Percentiles rank a stretch among this genome's conserved stretches.
Evolutionary conservation across 2,888 invertebrate genomes (phyloP).

Genomic region (Prostheceraeus crozeri): DNA sequence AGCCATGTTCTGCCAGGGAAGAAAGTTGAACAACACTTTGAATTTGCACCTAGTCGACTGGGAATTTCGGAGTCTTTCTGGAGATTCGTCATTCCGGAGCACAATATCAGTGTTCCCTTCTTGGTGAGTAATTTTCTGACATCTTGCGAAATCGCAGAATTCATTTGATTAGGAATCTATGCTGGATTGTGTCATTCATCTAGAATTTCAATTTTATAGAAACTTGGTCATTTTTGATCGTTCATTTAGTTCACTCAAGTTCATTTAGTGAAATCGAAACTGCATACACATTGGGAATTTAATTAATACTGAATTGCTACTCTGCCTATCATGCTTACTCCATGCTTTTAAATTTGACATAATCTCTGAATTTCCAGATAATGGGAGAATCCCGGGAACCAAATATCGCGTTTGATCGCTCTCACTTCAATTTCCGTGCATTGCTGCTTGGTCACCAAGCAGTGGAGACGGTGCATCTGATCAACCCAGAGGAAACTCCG

Average conservation of each 20-base stretch:
- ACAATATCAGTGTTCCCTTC: conserved; percentile 60
- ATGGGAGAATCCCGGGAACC: conserved; percentile 65
- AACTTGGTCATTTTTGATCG: no score
- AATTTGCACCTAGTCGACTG: conserved; percentile 63
- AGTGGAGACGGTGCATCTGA: conserved; percentile 49
- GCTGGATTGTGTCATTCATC: no score
- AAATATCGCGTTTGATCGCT: conserved; percentile 62
- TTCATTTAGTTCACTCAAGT: no score
- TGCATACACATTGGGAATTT: no score
- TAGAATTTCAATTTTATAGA: no score
- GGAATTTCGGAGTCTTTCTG: conserved; percentile 66
- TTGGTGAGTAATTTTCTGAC: no score
- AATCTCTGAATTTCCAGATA: conserved; percentile 62
- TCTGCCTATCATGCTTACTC: no score
- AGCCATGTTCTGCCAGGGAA: conserved; percentile 64
- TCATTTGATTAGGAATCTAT: no score
- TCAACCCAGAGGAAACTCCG: conserved; percentile 51
- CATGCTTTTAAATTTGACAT: conserved; percentile 51
- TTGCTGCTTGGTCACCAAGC: conserved; percentile 61
- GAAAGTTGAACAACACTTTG: conserved; percentile 62
- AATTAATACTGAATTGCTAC: no score
- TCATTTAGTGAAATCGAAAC: no score
- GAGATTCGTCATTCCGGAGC: conserved; percentile 63
- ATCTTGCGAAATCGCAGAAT: no score
- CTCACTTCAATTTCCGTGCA: conserved; percentile 63